Conservation (phyloP, 1,140 invertebrate genomes). For the Octopus sinensis region DNA sequence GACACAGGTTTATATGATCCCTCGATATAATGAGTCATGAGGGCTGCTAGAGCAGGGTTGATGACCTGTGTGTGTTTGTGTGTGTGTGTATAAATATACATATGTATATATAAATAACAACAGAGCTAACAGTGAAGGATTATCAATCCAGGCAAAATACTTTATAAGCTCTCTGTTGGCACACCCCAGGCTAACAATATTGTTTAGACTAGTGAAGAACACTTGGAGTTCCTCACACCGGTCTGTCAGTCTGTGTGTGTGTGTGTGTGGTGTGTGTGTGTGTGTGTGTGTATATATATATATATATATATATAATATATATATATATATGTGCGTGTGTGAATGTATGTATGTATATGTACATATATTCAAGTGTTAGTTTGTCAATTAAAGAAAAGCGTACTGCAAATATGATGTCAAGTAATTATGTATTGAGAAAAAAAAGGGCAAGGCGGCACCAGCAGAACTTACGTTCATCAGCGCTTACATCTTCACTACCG, state of each 20-base stretch:
- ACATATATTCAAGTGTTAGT: neutral
- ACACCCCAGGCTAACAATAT: too few relatives aligned
- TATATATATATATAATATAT: neutral
- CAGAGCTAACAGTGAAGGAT: too few relatives aligned
- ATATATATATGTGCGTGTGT: neutral
- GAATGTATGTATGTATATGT: neutral
- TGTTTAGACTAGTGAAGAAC: too few relatives aligned
- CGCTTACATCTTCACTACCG: slow-evolving; percentile 81
- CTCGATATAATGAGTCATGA: too few relatives aligned
- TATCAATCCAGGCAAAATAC: too few relatives aligned
- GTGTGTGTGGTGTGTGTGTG: neutral
- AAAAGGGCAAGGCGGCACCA: neutral
- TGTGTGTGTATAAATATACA: too few relatives aligned
- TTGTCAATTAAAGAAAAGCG: neutral
- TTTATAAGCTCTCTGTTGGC: too few relatives aligned
- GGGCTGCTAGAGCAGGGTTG: too few relatives aligned
- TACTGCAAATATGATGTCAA: neutral
- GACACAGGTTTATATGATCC: too few relatives aligned
- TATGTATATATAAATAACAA: too few relatives aligned
- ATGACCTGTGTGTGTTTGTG: too few relatives aligned
- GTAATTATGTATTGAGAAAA: neutral
- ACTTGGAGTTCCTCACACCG: too few relatives aligned
- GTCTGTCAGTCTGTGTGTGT: neutral
- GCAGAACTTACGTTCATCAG: slow-evolving; percentile 91
- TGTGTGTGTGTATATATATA: neutral